Evolutionary conservation across 23 tunicate species (phyloP).

Genomic region (Diplosoma virens): DNA sequence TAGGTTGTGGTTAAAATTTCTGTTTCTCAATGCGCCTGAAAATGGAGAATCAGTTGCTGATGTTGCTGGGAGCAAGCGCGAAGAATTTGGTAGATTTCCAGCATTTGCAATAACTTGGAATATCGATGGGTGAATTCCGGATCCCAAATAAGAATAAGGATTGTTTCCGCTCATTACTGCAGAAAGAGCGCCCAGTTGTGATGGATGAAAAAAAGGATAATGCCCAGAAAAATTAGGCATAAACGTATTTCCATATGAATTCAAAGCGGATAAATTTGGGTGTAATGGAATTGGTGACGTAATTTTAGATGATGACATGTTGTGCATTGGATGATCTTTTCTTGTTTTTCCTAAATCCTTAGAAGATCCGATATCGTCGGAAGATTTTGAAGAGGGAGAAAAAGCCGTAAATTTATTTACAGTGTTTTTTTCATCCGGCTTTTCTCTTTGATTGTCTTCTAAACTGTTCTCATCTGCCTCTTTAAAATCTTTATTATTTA

Average conservation of each 20-base stretch:
- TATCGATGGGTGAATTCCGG: conserved; percentile 63
- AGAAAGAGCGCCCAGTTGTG: conserved; percentile 64
- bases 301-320: conserved; percentile 36
- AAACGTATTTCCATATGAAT: conserved; percentile 48
- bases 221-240: conserved; percentile 69
- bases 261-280: conserved; percentile 51
- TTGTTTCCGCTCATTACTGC: conserved; percentile 61
- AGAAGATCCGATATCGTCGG: background rate
- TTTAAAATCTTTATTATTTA: too few species aligned
- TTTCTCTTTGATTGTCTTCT: too few species aligned
- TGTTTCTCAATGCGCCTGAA: background rate
- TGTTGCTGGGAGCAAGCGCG: conserved; percentile 34
- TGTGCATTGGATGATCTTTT: conserved; percentile 2
- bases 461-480: too few species aligned
- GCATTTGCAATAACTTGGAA: conserved; percentile 79
- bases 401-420: background rate
- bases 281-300: conserved; percentile 85
- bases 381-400: conserved; percentile 7
- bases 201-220: conserved; percentile 73
- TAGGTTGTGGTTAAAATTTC: background rate
- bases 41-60: conserved; percentile 16
- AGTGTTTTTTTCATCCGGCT: background rate
- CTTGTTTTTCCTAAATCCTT: background rate
- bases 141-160: conserved; percentile 43
- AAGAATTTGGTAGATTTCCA: conserved; percentile 26